Evolutionary conservation across 2,797 vertebrate genomes (phyloP), one percentile per base, ranked within the genome.

Genomic region (Momotus momota): DNA sequence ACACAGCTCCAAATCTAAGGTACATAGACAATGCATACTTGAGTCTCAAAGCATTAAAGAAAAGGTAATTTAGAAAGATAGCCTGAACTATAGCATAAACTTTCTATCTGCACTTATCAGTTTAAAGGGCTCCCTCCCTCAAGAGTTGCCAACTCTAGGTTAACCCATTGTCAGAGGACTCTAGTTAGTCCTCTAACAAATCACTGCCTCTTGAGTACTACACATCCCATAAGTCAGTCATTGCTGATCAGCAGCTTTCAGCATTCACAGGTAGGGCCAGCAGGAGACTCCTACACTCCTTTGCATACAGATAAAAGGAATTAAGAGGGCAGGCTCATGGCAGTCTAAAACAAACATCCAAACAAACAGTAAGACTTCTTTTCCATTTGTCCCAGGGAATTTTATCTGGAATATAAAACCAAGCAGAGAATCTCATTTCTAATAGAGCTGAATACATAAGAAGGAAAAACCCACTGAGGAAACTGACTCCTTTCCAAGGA

Each of bases 331-430:
- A 61, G 79, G 71, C 84, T 92, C 86, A 82, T 71, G 75, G 91
- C 66, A 86, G 67, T 64, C 87, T 93, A 93, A 88, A 90, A 83
- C 82, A 96, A 96, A 95, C 79, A 97, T 85, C 40, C 81, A 96
- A 92, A 90, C 60, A 95, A 97, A 96, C 74, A 92, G 14, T 77
- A 80, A 87, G 65, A 57, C 33, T 90, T 93, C 80, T 90, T 91
- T 58, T 33, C 33, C 58, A 77, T 73, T 89, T 87, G 70, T 94
- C 90, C 92, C 29, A 78, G 83, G 93, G 95, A 93, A 84, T 95
- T 94, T 92, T 94, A 95, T 95, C 86, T 92, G 74, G 86, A 96
- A 96, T 95, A 91, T 74, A 96, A 96, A 97, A 93, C 88, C 88
- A 83, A 86, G 77, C 70, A 81, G 89, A 94, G 84, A 95, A 96